Conservation (phyloP, 1,140 invertebrate genomes). For the Leucophenga varia region DNA sequence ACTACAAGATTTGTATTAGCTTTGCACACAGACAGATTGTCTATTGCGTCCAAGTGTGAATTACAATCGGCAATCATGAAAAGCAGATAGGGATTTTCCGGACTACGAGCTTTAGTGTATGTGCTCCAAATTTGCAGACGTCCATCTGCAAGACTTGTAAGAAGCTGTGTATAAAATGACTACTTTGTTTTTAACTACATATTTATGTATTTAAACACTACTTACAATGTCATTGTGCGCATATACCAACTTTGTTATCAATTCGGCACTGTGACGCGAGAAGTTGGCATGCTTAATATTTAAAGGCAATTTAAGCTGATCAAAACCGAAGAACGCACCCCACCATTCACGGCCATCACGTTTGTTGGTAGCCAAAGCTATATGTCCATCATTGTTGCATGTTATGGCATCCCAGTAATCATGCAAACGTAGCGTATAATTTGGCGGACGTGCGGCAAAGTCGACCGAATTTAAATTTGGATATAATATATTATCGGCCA, state of each 20-base stretch:
- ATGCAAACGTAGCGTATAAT: slow-evolving; percentile 31
- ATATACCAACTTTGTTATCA: slow-evolving; percentile 35
- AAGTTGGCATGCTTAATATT: slow-evolving; percentile 32
- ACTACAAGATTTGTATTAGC: slow-evolving; percentile 14
- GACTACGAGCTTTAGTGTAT: slow-evolving; percentile 27
- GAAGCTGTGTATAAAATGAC: slow-evolving; percentile 3
- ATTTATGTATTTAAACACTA: no score
- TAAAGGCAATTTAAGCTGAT: slow-evolving; percentile 20
- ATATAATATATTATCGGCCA: slow-evolving; percentile 37
- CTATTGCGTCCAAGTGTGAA: slow-evolving; percentile 22
- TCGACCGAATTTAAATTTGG: slow-evolving; percentile 36
- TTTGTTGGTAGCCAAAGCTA: slow-evolving; percentile 32
- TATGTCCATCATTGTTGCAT: slow-evolving; percentile 21
- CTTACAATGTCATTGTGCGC: slow-evolving; percentile 24
- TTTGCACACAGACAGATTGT: slow-evolving; percentile 28
- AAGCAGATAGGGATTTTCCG: slow-evolving; percentile 23
- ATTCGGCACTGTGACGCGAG: slow-evolving; percentile 28
- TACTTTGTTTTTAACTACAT: neutral
- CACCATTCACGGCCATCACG: slow-evolving; percentile 36
- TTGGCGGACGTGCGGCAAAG: slow-evolving; percentile 35
- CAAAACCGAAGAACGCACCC: slow-evolving; percentile 33
- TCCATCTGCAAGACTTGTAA: slow-evolving; percentile 32
- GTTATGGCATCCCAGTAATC: slow-evolving; percentile 39
- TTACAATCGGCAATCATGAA: slow-evolving; percentile 27
- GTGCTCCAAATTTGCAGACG: slow-evolving; percentile 39